phyloP scores from a whole-genome alignment of 2,888 invertebrate species.

The Xestoiulus laeticollis region DNA sequence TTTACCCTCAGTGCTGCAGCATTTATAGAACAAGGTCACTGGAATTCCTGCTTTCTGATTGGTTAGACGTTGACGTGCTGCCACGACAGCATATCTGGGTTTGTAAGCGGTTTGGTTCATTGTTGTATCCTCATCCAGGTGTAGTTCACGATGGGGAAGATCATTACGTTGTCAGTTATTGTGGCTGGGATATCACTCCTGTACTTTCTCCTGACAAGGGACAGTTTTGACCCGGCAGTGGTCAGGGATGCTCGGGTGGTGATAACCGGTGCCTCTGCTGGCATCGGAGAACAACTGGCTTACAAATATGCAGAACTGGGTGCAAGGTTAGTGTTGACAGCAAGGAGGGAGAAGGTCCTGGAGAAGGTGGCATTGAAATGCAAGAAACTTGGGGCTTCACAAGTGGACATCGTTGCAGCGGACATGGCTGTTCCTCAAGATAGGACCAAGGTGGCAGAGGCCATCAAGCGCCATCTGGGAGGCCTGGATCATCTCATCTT shows the following conservation, averaged over 20 bases:
- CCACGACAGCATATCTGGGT: no score
- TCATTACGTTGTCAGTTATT: no score
- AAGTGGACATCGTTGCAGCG: conserved; percentile 9
- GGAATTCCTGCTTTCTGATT: no score
- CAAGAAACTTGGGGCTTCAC: conserved; percentile 29
- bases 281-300: conserved; percentile 63
- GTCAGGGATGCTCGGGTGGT: conserved; percentile 58
- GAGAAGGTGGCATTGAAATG: conserved; percentile 43
- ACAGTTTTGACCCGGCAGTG: neutral
- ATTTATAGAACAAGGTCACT: no score
- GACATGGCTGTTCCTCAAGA: conserved; percentile 18
- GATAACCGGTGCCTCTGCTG: conserved; percentile 62
- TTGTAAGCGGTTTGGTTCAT: no score
- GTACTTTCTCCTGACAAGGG: neutral
- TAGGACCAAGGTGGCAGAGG: neutral
- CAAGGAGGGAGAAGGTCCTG: neutral
- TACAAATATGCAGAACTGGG: conserved; percentile 61
- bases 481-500: conserved; percentile 44
- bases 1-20: no score
- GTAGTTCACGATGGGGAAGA: no score
- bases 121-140: no score
- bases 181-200: no score
- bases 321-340: conserved; percentile 23
- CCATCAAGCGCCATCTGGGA: neutral
- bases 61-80: no score